Conservation (phyloP, 2,797 vertebrate species). For the Thalassophryne amazonica region DNA sequence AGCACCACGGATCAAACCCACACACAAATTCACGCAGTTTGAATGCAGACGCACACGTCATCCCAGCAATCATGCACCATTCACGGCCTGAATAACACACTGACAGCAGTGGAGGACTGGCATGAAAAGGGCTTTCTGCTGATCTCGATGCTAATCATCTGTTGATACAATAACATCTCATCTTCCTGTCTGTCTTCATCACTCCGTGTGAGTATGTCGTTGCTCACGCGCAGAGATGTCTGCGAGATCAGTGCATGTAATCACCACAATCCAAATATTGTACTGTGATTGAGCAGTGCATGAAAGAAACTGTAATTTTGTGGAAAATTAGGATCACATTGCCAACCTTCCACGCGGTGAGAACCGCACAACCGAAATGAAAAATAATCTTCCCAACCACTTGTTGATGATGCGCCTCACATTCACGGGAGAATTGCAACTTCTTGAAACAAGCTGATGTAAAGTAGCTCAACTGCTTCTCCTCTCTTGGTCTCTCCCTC, state of each 20-base stretch:
- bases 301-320: conserved; percentile 62
- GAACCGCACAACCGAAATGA: conserved; percentile 36
- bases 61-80: conserved; percentile 40
- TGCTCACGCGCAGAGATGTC: conserved; percentile 29
- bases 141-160: conserved; percentile 61
- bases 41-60: conserved; percentile 12
- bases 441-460: conserved; percentile 38
- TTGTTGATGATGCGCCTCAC: conserved; percentile 39
- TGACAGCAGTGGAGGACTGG: conserved; percentile 49
- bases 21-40: conserved; percentile 7
- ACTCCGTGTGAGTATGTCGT: conserved; percentile 23
- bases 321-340: conserved; percentile 57
- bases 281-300: conserved; percentile 60
- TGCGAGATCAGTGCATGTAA: conserved; percentile 44
- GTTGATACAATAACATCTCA: conserved; percentile 68
- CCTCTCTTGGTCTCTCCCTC: conserved; percentile 18
- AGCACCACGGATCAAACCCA: not conserved
- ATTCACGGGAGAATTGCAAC: conserved; percentile 18
- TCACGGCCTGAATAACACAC: conserved; percentile 47
- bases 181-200: conserved; percentile 69
- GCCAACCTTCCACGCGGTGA: conserved; percentile 26
- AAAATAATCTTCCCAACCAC: conserved; percentile 41
- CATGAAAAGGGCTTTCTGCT: conserved; percentile 59
- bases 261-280: conserved; percentile 67
- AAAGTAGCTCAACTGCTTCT: conserved; percentile 29